Conservation (phyloP, 2,113 vertebrate species). For the Antechinus flavipes region DNA sequence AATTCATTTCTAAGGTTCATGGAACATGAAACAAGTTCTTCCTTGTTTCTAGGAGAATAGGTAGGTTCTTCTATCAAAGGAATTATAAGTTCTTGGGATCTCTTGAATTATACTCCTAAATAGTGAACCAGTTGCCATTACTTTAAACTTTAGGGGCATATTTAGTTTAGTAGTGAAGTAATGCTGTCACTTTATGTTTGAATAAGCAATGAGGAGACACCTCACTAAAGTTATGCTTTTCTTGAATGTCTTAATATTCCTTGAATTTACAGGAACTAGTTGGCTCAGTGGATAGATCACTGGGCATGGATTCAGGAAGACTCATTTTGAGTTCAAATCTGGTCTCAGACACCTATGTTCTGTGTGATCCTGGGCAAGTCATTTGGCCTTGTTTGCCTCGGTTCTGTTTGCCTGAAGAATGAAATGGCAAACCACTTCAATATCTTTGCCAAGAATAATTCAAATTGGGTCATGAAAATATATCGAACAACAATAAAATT, state of each 20-base stretch:
- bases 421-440: too few relatives aligned
- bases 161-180: conserved; percentile 20
- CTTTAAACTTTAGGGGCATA: background rate
- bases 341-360: too few relatives aligned
- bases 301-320: too few relatives aligned
- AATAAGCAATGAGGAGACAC: background rate
- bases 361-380: too few relatives aligned
- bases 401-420: too few relatives aligned
- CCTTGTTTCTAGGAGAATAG: background rate
- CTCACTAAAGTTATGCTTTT: background rate
- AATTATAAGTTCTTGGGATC: conserved; percentile 29
- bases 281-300: too few relatives aligned
- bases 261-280: background rate
- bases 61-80: conserved; percentile 4
- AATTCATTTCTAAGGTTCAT: background rate
- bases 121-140: background rate
- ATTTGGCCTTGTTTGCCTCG: too few relatives aligned
- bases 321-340: too few relatives aligned
- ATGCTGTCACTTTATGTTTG: background rate
- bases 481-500: background rate
- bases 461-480: too few relatives aligned
- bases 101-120: conserved; percentile 25
- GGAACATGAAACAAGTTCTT: conserved; percentile 6
- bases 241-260: conserved; percentile 41
- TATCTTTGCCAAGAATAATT: too few relatives aligned